Base-by-base conservation (phyloP, 2,113 vertebrate genomes). In the Nicator chloris region DNA sequence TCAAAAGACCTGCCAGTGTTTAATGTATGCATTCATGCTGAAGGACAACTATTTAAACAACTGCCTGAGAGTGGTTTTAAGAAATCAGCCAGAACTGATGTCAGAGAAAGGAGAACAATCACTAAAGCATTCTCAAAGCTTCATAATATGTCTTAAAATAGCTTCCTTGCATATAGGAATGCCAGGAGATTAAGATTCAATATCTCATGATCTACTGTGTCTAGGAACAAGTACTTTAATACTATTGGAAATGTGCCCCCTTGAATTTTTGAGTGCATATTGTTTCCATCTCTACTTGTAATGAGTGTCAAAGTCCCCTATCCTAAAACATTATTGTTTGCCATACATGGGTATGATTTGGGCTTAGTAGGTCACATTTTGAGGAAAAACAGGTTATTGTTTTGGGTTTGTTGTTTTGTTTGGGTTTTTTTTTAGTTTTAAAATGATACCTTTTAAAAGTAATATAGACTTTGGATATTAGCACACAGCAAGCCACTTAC, bases 221-320 rank as follows among this genome's bases (percentile, higher is more conserved):
- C 87, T 94, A 93, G 78, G 56, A 95, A 71, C 54, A 94, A 95
- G 79, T 88, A 91, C 85, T 95, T 93, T 91, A 95, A 95, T 86
- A 90, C 42, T 63, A 63, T 47, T 95, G 96, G 94, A 96, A 93
- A 70, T 33, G 64, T 90, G 59, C 93, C 91, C 33, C 90, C 66
- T 73, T 90, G 66, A 89, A 85, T 91, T 87, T 95, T 86, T 79
- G 65, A 86, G 73, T 89, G 33, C 53, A 49, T 87, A 82, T 85
- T 95, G 69, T 92, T 96, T 92, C 81, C 70, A 92, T 92, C 84
- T 88, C 91, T 31, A 82, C 21, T 9, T 90, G 59, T 80, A 90
- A 80, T 51, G 54, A 95, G 21, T 66, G 71, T 92, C 75, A 77
- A 92, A 91, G 59, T 69, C 45, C 8, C 7, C 15, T 57, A 78